Evolutionary conservation across 1,140 invertebrate genomes (phyloP).

Genomic region (Drosophila novamexicana): DNA sequence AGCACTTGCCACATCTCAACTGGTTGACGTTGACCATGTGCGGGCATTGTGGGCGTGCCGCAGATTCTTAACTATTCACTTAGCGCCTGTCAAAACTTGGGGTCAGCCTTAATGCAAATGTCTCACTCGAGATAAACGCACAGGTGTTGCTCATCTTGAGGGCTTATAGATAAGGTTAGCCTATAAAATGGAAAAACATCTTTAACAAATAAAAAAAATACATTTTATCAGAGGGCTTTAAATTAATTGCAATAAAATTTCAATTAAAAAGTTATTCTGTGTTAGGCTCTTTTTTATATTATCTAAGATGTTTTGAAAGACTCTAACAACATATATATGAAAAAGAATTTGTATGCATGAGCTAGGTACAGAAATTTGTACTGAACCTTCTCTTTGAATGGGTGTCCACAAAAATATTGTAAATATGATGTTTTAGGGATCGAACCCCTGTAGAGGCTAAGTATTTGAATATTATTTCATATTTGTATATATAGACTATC

Average conservation of each 20-base stretch:
- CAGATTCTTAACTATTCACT: constrained; percentile 26
- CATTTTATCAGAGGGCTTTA: not conserved
- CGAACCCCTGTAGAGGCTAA: too few relatives aligned
- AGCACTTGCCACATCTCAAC: constrained; percentile 46
- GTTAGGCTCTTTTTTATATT: too few relatives aligned
- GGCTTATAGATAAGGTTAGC: not conserved
- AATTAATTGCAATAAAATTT: not conserved
- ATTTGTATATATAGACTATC: too few relatives aligned
- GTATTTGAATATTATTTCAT: too few relatives aligned
- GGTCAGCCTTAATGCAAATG: constrained; percentile 53
- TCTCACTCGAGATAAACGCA: constrained; percentile 4
- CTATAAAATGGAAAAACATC: constrained; percentile 7
- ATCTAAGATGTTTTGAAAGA: too few relatives aligned
- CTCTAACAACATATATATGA: too few relatives aligned
- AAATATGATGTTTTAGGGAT: too few relatives aligned
- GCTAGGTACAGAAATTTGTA: too few relatives aligned
- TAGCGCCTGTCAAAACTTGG: constrained; percentile 35
- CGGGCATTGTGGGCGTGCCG: constrained; percentile 58
- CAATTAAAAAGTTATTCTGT: too few relatives aligned
- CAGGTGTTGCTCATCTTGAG: not conserved
- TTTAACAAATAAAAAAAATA: not conserved
- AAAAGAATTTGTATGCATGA: too few relatives aligned
- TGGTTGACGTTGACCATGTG: constrained; percentile 64
- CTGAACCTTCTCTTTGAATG: too few relatives aligned
- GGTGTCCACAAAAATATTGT: too few relatives aligned